These are phyloP conservation scores for Cyanoramphus novaezelandiae DNA, from an alignment of 2,113 vertebrate species.

Conservation along the genomic window DNA sequence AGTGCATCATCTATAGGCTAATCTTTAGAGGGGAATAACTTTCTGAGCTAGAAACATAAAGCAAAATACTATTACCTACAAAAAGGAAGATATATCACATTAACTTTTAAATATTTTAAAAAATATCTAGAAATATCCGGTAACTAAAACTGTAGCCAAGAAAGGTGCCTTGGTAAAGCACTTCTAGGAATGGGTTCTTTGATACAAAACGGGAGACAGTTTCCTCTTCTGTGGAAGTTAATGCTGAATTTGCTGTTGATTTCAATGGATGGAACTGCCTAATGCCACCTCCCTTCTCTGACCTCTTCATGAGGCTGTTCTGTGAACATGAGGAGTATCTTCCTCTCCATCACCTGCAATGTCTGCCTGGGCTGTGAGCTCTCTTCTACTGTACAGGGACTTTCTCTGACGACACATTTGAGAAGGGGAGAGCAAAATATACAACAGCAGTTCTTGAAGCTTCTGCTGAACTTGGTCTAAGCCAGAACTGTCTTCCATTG, in stretches of 20 bases:
- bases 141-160: neutral
- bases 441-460: neutral
- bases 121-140: neutral
- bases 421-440: neutral
- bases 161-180: neutral
- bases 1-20: neutral
- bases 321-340: accelerated
- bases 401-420: accelerated
- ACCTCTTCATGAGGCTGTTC: neutral
- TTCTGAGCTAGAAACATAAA: neutral
- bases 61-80: neutral
- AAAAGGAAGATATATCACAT: neutral
- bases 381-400: neutral
- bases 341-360: neutral
- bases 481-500: neutral
- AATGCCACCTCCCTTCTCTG: neutral
- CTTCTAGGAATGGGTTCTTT: neutral
- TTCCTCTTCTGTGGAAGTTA: neutral
- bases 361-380: neutral
- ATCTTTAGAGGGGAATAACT: neutral
- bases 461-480: neutral
- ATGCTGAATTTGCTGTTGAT: neutral
- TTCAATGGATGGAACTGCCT: neutral
- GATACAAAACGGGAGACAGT: neutral
- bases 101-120: neutral